Evolutionary conservation across 2,888 invertebrate genomes (phyloP).

Genomic region (Syrphus vitripennis): DNA sequence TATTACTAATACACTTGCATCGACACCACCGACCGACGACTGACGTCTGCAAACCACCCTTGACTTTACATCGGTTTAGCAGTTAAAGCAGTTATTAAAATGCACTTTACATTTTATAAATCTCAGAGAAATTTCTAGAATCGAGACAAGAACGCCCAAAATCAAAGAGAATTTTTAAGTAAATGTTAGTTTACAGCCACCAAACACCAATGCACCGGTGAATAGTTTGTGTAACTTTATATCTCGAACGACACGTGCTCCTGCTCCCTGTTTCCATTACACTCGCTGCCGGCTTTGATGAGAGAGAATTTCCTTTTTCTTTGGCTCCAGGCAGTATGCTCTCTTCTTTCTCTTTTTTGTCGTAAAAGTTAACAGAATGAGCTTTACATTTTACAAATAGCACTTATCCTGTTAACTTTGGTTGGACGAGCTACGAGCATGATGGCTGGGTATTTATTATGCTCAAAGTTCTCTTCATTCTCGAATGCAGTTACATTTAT

Average conservation of each 20-base stretch:
- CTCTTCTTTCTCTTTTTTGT: conserved; percentile 2
- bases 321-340: background rate
- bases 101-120: conserved; percentile 36
- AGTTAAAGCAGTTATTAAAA: background rate
- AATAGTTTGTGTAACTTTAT: conserved; percentile 8
- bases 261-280: no score
- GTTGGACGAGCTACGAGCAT: background rate
- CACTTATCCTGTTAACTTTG: conserved; percentile 63
- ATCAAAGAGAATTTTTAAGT: conserved; percentile 57
- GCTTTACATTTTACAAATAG: conserved; percentile 38
- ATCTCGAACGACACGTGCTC: conserved; percentile 44
- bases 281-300: background rate
- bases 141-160: background rate
- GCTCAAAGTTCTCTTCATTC: conserved; percentile 42
- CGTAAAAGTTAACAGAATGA: conserved; percentile 54
- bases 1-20: conserved; percentile 21
- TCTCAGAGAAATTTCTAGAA: conserved; percentile 4
- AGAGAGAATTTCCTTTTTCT: conserved; percentile 22
- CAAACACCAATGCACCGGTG: background rate
- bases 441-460: no score
- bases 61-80: conserved; percentile 30
- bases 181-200: conserved; percentile 52
- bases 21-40: background rate
- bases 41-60: background rate
- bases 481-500: conserved; percentile 34